Conservation (phyloP, 2,797 vertebrate genomes). For the Anas capensis region DNA sequence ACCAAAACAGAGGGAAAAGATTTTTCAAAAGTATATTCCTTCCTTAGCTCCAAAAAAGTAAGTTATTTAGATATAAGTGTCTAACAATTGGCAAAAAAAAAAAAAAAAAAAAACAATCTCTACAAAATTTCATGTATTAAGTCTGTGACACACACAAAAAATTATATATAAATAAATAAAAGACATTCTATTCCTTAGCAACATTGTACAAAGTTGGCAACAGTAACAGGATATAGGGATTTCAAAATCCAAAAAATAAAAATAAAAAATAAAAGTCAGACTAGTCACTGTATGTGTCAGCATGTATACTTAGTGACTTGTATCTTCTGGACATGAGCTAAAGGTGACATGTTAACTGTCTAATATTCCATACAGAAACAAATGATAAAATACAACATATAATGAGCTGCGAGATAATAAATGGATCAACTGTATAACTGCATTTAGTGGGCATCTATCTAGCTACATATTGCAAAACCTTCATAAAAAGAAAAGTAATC, state of each 20-base stretch:
- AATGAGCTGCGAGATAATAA: background rate
- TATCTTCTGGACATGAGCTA: background rate
- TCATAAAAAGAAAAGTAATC: background rate
- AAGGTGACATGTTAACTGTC: background rate
- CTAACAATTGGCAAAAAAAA: background rate
- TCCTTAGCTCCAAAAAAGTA: background rate
- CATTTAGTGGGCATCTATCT: background rate
- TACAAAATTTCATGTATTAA: background rate
- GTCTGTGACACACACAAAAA: background rate
- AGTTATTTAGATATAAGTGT: background rate
- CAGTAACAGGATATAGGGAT: accelerated
- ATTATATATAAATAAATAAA: too few relatives aligned
- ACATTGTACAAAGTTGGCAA: background rate
- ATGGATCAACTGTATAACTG: background rate
- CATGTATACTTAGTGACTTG: accelerated
- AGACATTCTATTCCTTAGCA: background rate
- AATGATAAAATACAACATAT: background rate
- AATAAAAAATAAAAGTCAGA: background rate
- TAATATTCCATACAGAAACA: background rate
- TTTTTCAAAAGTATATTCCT: background rate
- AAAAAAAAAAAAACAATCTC: background rate
- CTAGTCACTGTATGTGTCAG: background rate
- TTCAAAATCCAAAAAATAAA: background rate
- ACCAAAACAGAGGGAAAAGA: background rate
- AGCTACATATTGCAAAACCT: background rate